Evolutionary conservation across 2,797 vertebrate genomes (phyloP).

Genomic region (Numenius phaeopus): DNA sequence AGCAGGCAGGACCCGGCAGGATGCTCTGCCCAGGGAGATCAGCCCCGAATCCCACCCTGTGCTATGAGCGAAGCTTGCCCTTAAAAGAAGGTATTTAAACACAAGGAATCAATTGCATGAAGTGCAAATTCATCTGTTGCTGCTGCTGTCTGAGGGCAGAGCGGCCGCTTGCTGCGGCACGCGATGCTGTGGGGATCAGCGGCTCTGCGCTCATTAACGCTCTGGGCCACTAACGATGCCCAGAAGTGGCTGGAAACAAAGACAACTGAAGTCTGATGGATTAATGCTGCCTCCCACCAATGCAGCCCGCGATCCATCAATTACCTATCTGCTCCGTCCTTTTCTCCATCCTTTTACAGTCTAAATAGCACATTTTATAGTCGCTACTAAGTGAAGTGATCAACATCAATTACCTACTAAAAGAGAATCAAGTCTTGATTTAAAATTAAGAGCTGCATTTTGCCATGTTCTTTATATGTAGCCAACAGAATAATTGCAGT

Average conservation of each 20-base stretch:
- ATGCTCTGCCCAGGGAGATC: not conserved
- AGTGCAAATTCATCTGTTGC: slow-evolving; percentile 17
- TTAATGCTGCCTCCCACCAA: slow-evolving; percentile 29
- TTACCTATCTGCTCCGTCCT: slow-evolving; percentile 73
- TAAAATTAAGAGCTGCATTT: slow-evolving; percentile 78
- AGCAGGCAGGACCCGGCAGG: not conserved
- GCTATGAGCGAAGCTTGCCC: not conserved
- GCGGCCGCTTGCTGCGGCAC: not conserved
- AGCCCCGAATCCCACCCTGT: rapidly evolving
- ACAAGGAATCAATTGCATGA: slow-evolving; percentile 24
- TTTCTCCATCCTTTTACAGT: slow-evolving; percentile 72
- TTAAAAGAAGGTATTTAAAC: slow-evolving; percentile 35
- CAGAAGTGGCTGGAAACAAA: slow-evolving; percentile 36
- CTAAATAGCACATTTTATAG: slow-evolving; percentile 79
- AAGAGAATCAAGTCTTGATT: slow-evolving; percentile 79
- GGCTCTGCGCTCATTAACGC: not conserved
- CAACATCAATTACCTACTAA: slow-evolving; percentile 82
- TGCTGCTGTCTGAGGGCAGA: not conserved
- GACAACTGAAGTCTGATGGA: slow-evolving; percentile 30
- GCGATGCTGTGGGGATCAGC: rapidly evolving
- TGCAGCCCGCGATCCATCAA: slow-evolving; percentile 32
- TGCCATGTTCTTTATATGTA: slow-evolving; percentile 77
- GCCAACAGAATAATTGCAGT: slow-evolving; percentile 75
- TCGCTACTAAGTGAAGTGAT: slow-evolving; percentile 78
- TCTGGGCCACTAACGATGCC: not conserved